phyloP scores from a whole-genome alignment of 2,797 vertebrate species.

The Pygocentrus nattereri region DNA sequence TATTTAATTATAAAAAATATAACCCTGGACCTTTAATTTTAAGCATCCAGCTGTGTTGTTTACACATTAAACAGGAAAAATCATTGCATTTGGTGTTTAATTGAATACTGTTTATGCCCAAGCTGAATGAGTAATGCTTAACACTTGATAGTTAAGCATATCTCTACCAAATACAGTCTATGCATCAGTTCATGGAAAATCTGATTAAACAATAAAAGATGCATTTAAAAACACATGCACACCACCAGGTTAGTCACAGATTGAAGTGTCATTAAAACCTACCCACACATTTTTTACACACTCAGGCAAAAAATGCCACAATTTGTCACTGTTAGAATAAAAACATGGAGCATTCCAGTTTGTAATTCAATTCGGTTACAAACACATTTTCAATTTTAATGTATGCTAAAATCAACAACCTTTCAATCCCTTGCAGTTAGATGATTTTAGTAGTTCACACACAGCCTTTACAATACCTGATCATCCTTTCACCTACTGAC shows the following conservation, averaged over 20 bases:
- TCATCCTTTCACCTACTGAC: slow-evolving; percentile 98
- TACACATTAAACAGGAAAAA: slow-evolving; percentile 5
- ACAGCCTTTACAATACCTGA: slow-evolving; percentile 88
- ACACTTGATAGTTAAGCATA: not conserved
- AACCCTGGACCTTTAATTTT: not conserved
- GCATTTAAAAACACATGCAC: slow-evolving; percentile 44
- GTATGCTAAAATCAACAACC: slow-evolving; percentile 37
- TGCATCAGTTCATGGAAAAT: not conserved
- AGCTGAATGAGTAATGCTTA: not conserved
- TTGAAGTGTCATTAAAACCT: slow-evolving; percentile 33
- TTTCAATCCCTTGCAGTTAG: slow-evolving; percentile 67
- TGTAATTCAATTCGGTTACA: slow-evolving; percentile 17
- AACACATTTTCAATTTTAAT: slow-evolving; percentile 39
- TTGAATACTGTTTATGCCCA: slow-evolving; percentile 3
- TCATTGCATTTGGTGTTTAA: not conserved
- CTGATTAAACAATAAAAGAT: slow-evolving; percentile 5
- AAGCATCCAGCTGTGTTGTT: not conserved
- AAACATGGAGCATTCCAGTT: not conserved
- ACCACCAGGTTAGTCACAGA: slow-evolving; percentile 45
- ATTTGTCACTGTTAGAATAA: slow-evolving; percentile 15
- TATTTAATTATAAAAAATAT: not conserved
- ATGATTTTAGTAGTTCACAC: slow-evolving; percentile 62
- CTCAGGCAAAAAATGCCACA: slow-evolving; percentile 13
- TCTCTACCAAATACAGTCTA: slow-evolving; percentile 22
- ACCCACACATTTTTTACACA: slow-evolving; percentile 39